phyloP scores from a whole-genome alignment of 2,888 invertebrate genomes.

The Ptychoptera contaminata region DNA sequence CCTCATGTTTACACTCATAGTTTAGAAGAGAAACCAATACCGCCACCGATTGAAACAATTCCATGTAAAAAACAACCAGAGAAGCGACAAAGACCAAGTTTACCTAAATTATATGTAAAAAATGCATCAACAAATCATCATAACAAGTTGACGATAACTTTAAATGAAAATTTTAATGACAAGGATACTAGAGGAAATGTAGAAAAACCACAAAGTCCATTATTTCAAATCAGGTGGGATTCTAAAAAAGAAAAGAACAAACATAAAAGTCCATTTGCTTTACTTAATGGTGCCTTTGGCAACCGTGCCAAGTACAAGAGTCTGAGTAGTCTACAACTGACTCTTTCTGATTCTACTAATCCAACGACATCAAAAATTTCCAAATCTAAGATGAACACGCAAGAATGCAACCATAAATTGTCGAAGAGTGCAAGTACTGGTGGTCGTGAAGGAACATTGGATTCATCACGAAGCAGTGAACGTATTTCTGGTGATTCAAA shows the following conservation, averaged over 20 bases:
- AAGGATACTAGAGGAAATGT: slow-evolving; percentile 22
- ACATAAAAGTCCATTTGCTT: slow-evolving; percentile 1
- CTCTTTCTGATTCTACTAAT: slow-evolving; percentile 23
- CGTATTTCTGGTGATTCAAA: slow-evolving; percentile 77
- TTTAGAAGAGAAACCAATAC: slow-evolving; percentile 63
- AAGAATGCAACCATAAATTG: slow-evolving; percentile 13
- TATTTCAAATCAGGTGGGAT: slow-evolving; percentile 30
- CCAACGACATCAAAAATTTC: slow-evolving; percentile 30
- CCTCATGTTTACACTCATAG: slow-evolving; percentile 37
- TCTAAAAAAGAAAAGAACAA: background rate
- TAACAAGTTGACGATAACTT: slow-evolving; percentile 31
- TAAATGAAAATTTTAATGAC: slow-evolving; percentile 42
- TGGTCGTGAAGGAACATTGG: slow-evolving; percentile 60
- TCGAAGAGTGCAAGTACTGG: slow-evolving; percentile 28
- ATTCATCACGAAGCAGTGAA: slow-evolving; percentile 79
- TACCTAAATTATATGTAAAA: slow-evolving; percentile 67
- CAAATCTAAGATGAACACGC: slow-evolving; percentile 11
- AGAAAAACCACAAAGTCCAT: slow-evolving; percentile 30
- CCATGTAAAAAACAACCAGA: slow-evolving; percentile 68
- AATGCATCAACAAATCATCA: slow-evolving; percentile 29
- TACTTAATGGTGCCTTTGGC: background rate
- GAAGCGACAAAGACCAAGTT: slow-evolving; percentile 55
- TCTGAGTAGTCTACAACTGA: slow-evolving; percentile 30
- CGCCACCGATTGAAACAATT: slow-evolving; percentile 83
- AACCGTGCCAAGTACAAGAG: slow-evolving; percentile 26